Evolutionary conservation across 2,888 invertebrate genomes (phyloP).

Genomic region (Scaptodrosophila latifasciaeformis): DNA sequence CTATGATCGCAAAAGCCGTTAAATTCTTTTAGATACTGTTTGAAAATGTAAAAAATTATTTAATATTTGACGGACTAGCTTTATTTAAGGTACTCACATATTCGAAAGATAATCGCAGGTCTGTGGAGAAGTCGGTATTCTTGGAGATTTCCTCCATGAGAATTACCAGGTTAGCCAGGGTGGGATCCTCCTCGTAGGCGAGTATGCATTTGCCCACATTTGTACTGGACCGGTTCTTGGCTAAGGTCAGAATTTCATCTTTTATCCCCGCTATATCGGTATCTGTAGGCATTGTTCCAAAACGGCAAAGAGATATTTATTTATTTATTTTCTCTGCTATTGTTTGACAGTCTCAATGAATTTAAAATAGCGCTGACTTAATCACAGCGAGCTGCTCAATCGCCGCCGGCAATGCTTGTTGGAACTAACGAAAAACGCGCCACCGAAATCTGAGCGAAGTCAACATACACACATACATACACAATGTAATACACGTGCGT

Average conservation of each 20-base stretch:
- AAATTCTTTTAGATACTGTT: constrained; percentile 68
- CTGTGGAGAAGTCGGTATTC: constrained; percentile 63
- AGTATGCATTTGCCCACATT: constrained; percentile 62
- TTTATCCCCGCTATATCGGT: constrained; percentile 4
- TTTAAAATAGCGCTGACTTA: constrained; percentile 55
- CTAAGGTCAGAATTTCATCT: constrained; percentile 44
- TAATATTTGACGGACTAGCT: background rate
- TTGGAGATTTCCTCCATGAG: constrained; percentile 69
- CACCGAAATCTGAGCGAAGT: too few relatives aligned
- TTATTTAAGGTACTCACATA: constrained; percentile 55
- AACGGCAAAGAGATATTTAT: too few relatives aligned
- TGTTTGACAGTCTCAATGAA: background rate
- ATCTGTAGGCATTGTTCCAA: constrained; percentile 4
- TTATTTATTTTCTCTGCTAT: background rate
- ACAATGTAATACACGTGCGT: background rate
- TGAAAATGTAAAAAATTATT: background rate
- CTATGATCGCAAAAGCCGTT: constrained; percentile 18
- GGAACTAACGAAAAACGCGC: background rate
- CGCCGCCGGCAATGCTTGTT: background rate
- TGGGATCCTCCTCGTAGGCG: constrained; percentile 48
- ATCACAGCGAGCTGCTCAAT: constrained; percentile 33
- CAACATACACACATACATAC: too few relatives aligned
- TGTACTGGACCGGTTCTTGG: constrained; percentile 59
- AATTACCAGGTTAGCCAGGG: constrained; percentile 52
- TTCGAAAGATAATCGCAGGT: constrained; percentile 61